Evolutionary conservation across 2,888 invertebrate genomes (phyloP).

Genomic region (Endomychus coccineus): DNA sequence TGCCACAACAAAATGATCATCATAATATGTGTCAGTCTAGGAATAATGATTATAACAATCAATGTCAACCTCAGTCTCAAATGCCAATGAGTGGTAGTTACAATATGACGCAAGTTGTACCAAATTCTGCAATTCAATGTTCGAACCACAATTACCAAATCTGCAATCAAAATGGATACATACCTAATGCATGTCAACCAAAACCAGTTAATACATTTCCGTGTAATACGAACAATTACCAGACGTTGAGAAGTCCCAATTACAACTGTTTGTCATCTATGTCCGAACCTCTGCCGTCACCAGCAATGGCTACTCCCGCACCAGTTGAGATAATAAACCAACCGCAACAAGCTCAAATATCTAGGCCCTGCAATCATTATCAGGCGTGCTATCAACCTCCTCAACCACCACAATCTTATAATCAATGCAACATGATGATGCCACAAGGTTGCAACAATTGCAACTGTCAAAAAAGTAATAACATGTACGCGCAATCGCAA

Average conservation of each 20-base stretch:
- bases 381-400: slow-evolving; percentile 13
- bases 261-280: slow-evolving; percentile 28
- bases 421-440: slow-evolving; percentile 11
- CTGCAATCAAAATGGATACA: slow-evolving; percentile 26
- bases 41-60: slow-evolving; percentile 23
- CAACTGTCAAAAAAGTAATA: slow-evolving; percentile 30
- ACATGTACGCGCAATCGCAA: slow-evolving; percentile 23
- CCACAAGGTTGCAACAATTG: slow-evolving; percentile 28
- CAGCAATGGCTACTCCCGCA: slow-evolving; percentile 38
- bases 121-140: slow-evolving; percentile 24
- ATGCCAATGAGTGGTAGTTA: slow-evolving; percentile 16
- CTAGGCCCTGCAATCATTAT: slow-evolving; percentile 31
- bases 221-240: slow-evolving; percentile 8
- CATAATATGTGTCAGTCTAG: slow-evolving; percentile 28
- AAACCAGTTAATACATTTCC: slow-evolving; percentile 5
- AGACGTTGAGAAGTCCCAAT: slow-evolving; percentile 22
- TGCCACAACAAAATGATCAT: slow-evolving; percentile 22
- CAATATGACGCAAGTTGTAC: slow-evolving; percentile 11
- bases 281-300: slow-evolving; percentile 36
- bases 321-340: slow-evolving; percentile 34
- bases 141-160: slow-evolving; percentile 31
- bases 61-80: slow-evolving; percentile 27
- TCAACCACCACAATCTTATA: slow-evolving; percentile 10
- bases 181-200: slow-evolving; percentile 8
- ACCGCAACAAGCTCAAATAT: slow-evolving; percentile 38